Evolutionary conservation across 2,113 vertebrate genomes (phyloP).

Genomic region (Myotis brandtii): DNA sequence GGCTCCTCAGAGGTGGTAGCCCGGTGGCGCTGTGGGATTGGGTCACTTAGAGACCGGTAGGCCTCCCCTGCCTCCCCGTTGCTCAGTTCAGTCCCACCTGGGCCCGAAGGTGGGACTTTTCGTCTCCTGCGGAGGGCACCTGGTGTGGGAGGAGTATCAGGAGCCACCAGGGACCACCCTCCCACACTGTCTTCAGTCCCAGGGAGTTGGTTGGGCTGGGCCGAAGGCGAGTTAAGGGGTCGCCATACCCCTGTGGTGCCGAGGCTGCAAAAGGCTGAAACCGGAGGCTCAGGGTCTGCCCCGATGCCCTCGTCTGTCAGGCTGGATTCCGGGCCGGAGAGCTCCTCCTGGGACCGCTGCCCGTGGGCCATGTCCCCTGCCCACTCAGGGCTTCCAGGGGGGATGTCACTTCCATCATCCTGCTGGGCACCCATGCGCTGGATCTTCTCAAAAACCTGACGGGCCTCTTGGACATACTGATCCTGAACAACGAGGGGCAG

Average conservation of each 20-base stretch:
- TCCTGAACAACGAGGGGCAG: constrained; percentile 91
- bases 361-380: constrained; percentile 72
- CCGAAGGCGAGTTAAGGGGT: constrained; percentile 69
- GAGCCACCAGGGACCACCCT: constrained; percentile 70
- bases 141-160: constrained; percentile 86
- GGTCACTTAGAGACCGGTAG: constrained; percentile 96
- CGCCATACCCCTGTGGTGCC: constrained; percentile 89
- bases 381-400: constrained; percentile 71
- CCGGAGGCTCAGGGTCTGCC: constrained; percentile 90
- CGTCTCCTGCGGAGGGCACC: constrained; percentile 92
- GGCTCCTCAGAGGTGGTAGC: constrained; percentile 88
- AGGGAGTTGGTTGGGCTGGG: constrained; percentile 63
- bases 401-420: constrained; percentile 82
- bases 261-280: constrained; percentile 85
- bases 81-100: constrained; percentile 90
- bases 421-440: constrained; percentile 93
- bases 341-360: constrained; percentile 91
- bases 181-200: constrained; percentile 68
- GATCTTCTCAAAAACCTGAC: constrained; percentile 97
- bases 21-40: constrained; percentile 94
- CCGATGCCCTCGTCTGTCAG: constrained; percentile 98
- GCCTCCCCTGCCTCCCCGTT: constrained; percentile 89
- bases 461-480: constrained; percentile 94
- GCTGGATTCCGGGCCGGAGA: constrained; percentile 94
- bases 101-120: constrained; percentile 91